These are phyloP conservation scores for Drosophila nr. fundita DNA, from an alignment of 2,888 invertebrate species.

Conservation along the genomic window DNA sequence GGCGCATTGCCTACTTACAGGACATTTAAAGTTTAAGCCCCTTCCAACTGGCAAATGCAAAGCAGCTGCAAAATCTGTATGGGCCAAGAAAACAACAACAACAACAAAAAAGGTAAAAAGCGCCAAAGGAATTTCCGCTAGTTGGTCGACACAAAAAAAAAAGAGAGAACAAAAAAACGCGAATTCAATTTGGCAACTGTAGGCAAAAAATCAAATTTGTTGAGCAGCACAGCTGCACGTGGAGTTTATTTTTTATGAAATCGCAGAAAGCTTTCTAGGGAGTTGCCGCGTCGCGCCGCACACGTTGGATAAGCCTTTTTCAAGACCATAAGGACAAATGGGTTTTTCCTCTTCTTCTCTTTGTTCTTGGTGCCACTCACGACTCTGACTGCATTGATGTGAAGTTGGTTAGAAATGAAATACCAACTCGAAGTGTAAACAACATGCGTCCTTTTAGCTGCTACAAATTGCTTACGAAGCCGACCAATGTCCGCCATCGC, in stretches of 20 bases:
- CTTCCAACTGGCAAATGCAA: slow-evolving; percentile 18
- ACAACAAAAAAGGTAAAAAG: slow-evolving; percentile 14
- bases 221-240: slow-evolving; percentile 1
- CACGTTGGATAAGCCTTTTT: slow-evolving; percentile 31
- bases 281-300: slow-evolving; percentile 7
- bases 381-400: slow-evolving; percentile 4
- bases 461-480: slow-evolving; percentile 56
- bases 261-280: slow-evolving; percentile 18
- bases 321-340: slow-evolving; percentile 27
- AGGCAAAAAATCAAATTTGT: slow-evolving; percentile 19
- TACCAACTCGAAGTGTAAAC: background rate
- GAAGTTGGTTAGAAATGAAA: background rate
- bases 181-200: slow-evolving; percentile 48
- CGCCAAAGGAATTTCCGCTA: slow-evolving; percentile 35
- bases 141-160: slow-evolving; percentile 12
- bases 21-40: slow-evolving; percentile 65
- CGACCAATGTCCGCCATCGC: slow-evolving; percentile 36
- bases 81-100: slow-evolving; percentile 23
- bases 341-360: background rate
- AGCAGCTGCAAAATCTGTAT: slow-evolving; percentile 47
- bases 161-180: slow-evolving; percentile 16
- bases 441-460: slow-evolving; percentile 14
- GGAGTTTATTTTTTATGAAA: slow-evolving; percentile 15
- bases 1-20: slow-evolving; percentile 67
- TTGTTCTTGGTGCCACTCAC: background rate